Percentiles rank a stretch among this genome's conserved stretches.
These are phyloP conservation scores for Botia almorhae DNA, from an alignment of 2,797 vertebrate genomes.

Conservation along the genomic window DNA sequence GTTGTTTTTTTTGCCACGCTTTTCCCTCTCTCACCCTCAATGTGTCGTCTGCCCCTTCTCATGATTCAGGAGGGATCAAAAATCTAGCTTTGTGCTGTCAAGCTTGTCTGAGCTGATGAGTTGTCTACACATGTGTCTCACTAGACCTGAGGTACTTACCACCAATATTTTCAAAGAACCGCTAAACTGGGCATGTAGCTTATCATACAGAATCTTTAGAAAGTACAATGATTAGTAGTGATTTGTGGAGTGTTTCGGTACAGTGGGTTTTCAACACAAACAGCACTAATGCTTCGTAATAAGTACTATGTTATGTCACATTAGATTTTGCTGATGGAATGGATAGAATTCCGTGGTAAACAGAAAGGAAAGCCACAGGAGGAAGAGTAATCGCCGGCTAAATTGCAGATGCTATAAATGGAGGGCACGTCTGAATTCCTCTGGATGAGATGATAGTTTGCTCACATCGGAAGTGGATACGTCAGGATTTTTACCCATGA, in stretches of 20 bases:
- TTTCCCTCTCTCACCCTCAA: constrained; percentile 55
- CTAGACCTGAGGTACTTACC: too few species aligned
- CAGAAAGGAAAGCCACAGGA: constrained; percentile 65
- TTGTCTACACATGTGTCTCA: too few species aligned
- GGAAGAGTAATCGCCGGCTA: constrained; percentile 55
- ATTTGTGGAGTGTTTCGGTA: neutral
- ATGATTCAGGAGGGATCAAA: constrained; percentile 25
- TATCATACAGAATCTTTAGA: too few species aligned
- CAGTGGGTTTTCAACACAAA: neutral
- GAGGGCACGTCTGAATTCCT: constrained; percentile 51
- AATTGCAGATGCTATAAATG: constrained; percentile 47
- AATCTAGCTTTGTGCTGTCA: constrained; percentile 28
- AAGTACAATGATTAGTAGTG: neutral
- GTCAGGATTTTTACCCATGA: constrained; percentile 33
- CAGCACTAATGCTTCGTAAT: neutral
- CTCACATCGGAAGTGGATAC: constrained; percentile 41
- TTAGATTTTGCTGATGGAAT: constrained; percentile 36
- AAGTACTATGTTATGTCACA: constrained; percentile 5
- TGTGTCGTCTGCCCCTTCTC: constrained; percentile 36
- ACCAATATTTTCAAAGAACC: too few species aligned
- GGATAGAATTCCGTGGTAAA: constrained; percentile 43
- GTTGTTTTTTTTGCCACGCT: constrained; percentile 67
- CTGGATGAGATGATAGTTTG: constrained; percentile 41
- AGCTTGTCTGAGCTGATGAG: constrained; percentile 58
- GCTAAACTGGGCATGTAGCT: too few species aligned